Base-by-base conservation (phyloP, 2,888 invertebrate genomes). In the Caenorhabditis virilis region DNA sequence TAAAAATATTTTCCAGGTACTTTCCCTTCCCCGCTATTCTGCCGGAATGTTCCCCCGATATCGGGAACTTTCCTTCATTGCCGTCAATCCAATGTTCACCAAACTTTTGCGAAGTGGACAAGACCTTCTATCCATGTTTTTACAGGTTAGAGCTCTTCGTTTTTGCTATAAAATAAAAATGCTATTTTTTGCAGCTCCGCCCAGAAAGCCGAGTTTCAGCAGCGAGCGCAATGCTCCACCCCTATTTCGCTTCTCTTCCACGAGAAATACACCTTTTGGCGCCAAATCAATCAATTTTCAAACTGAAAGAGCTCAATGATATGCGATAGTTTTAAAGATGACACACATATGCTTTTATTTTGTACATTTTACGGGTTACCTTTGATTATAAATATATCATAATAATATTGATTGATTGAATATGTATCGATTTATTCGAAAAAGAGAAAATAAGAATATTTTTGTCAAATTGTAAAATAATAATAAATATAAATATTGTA, bases 221-320 rank as follows among this genome's bases (percentile, higher is more conserved):
- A 53, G 89, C 89, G 47, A 88, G 90, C 39, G 95, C 95, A 43
- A 88, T 94, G 85, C 87, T 88, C 69, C 94, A 97, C 87, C 87
- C 89, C 60, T 98, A 95, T 87, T 98, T 97, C 87, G 88, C 89
- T 69, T 89, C 90, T 76, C 89, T 97, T 85, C 94, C 95, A 83
- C 89, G 89, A 84, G 90, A 92, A 86, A 88, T 97, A 76, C 89
- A 91, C 84, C 91, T 93, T 84, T 88, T 97, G 86, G 92, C 93
- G 77, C 93, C 78, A 13, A 74, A 70, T 22, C 77, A 78, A 49
- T 75, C 80, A 7, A 76, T 80, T 36, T 74, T 79, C 56, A 47
- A 55, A 18, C 70, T 77, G 16, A 61, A 61, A 33, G 65, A 76
- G 47, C 63, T 76, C 7, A 43, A 42, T 23, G 59, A 53, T 9